Evolutionary conservation across 37 sponge, comb jelly and placozoan species (phyloP).

Genomic region (Chondrilla cf. caribensis): DNA sequence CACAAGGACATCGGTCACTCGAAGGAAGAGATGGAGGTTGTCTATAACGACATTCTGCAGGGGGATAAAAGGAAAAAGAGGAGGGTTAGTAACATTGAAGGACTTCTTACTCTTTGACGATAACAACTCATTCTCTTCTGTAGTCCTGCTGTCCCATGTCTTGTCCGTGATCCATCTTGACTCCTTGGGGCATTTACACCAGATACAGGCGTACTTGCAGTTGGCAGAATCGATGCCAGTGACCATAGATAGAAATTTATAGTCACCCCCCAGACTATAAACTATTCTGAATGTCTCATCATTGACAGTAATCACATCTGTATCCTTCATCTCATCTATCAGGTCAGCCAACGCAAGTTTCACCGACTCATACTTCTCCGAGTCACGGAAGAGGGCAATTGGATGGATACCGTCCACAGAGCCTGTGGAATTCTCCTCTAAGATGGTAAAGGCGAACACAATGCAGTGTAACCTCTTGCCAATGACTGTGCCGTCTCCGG

Average conservation of each 20-base stretch:
- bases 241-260: constrained; percentile 38
- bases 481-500: constrained; percentile 45
- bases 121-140: constrained; percentile 15
- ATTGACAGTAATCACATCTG: not conserved
- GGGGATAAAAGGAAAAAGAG: constrained; percentile 33
- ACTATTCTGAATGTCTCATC: not conserved
- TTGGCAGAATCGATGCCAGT: constrained; percentile 33
- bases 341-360: constrained; percentile 29
- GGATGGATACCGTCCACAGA: constrained; percentile 30
- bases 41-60: constrained; percentile 34
- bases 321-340: not conserved
- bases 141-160: constrained; percentile 31
- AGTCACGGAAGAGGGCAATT: constrained; percentile 14
- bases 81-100: constrained; percentile 6
- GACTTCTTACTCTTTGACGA: not conserved
- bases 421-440: constrained; percentile 30
- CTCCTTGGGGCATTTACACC: constrained; percentile 34
- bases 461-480: constrained; percentile 19
- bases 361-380: constrained; percentile 32
- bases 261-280: constrained; percentile 37
- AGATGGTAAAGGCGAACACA: constrained; percentile 27
- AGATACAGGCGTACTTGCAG: constrained; percentile 31
- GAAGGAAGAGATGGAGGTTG: constrained; percentile 34
- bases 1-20: constrained; percentile 33
- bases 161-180: constrained; percentile 2